A percentile compares a stretch with the other conserved stretches of the same genome.
Conservation (phyloP, 2,888 invertebrate genomes). For the Encarsia formosa region DNA sequence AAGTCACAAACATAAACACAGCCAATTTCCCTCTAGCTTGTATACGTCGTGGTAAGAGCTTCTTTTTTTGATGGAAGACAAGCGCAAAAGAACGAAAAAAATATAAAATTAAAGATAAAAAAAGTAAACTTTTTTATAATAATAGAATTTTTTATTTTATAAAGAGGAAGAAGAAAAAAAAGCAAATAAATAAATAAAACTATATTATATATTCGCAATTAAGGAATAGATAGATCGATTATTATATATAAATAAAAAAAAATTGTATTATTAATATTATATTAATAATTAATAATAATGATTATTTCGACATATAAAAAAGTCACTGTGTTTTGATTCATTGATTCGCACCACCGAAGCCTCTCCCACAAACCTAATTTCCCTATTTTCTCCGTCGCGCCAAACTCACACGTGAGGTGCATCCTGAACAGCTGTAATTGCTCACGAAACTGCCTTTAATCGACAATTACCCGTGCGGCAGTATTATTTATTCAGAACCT, state of each 20-base stretch:
- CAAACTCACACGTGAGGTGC: too few relatives aligned
- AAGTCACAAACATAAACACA: slow-evolving; percentile 12
- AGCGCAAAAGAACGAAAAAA: slow-evolving; percentile 10
- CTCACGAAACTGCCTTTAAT: too few relatives aligned
- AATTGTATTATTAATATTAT: slow-evolving; percentile 38
- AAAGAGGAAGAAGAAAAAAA: slow-evolving; percentile 41
- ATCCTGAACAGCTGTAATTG: too few relatives aligned
- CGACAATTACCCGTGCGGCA: too few relatives aligned
- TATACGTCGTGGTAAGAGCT: slow-evolving; percentile 28
- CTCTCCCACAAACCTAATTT: too few relatives aligned
- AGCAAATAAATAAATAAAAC: too few relatives aligned
- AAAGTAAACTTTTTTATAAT: slow-evolving; percentile 40
- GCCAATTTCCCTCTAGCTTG: slow-evolving; percentile 24
- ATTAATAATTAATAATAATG: slow-evolving; percentile 37
- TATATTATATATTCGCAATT: slow-evolving; percentile 42
- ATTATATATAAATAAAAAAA: slow-evolving; percentile 38
- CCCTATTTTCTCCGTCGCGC: too few relatives aligned
- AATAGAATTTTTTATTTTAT: slow-evolving; percentile 48
- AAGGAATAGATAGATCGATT: slow-evolving; percentile 41
- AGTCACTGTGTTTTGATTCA: too few relatives aligned
- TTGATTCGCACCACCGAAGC: too few relatives aligned
- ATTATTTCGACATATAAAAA: slow-evolving; percentile 28
- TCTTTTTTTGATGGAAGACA: slow-evolving; percentile 22
- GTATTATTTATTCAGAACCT: too few relatives aligned
- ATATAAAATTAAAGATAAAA: neutral